Evolutionary conservation across 2,113 vertebrate genomes (phyloP), one percentile per base, ranked within the genome.

Genomic region (Gavialis gangeticus): DNA sequence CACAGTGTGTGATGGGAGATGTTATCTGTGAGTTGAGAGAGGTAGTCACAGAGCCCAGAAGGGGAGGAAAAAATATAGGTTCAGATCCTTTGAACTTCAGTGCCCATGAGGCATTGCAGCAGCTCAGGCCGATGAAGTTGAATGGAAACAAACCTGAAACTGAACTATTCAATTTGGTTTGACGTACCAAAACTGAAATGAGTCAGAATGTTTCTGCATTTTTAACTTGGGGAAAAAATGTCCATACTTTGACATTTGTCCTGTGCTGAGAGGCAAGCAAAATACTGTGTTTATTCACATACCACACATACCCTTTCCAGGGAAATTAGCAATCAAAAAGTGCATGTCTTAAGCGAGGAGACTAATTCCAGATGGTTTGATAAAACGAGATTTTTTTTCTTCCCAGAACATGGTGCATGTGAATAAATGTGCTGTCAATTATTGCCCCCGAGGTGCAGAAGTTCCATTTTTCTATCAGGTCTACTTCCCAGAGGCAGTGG

Each of bases 31-130:
- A 46, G 46, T 46, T 46, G 46, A 46, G 46, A 46, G 46, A 46
- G 46, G 46, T 46, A 46, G 63, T 16, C n/a, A 15, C 27, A 62
- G 27, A n/a, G 28, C 12, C 27, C 12, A 66, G 46, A 8, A 66
- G 63, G 63, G 63, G 12, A 64, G 63, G 63, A 28, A 28, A 14
- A 66, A 66, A 66, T 5, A 34, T 73, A 34, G 34, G 15, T 5
- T 16, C 28, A 18, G 27, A 34, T 67, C 37, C 5, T 62, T 5
- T 0, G 0, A 12, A 14, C 8, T 10, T 27, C 1, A 13, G 22
- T 18, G 12, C 30, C 22, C 75, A 2, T 3, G 4, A 84, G 63
- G 75, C 28, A n/a, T 27, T 5, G 10, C 11, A 11, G 34, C 12
- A 46, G 12, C 21, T 69, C n/a, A 54, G 63, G 30, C n/a, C 59